Evolutionary conservation across 2,888 invertebrate genomes (phyloP), one percentile per base, ranked within the genome.

Genomic region (Eristalinus aeneus): DNA sequence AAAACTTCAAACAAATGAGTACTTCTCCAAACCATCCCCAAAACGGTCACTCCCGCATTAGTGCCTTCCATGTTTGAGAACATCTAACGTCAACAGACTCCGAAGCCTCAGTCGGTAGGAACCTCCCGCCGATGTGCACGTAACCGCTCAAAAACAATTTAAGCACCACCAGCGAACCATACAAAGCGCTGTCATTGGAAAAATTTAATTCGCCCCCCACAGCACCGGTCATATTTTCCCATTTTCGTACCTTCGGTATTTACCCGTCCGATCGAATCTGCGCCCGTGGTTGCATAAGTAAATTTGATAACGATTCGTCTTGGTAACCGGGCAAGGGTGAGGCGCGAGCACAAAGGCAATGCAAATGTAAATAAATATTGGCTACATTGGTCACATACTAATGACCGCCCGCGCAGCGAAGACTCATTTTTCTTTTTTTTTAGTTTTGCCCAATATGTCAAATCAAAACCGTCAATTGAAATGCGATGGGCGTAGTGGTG

Each of bases 291-390:
- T 79, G 79, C 79, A 73, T 79, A 79, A 73, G 72, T 72, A 34
- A 67, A 54, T 61, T 72, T 39, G 64, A 71, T 71, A 77, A 71
- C 58, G 64, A 77, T 54, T 64, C 46, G 72, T 78, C 77, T 56
- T 71, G 58, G 67, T 79, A 67, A 73, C 79, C 72, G 34, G 65
- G 71, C 27, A 78, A 78, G 78, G 78, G 78, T 72, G 39, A 64
- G 34, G 53, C 23, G 54, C 39, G 32, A 23, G 23, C 22, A 22
- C 23, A 22, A 23, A 39, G 39, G 16, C 56, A 74, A 65, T 74
- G 74, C 65, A 74, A 74, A 74, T 74, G 58, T 71, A 58, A 73
- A 58, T 69, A 56, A 60, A 39, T 60, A 27, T 23, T 68, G 4
- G n/a, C 46, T 60, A 20, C 68, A 23, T 76, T 36, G 53, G 27